Conservation (phyloP, 2,888 invertebrate species). For the Synergus umbraculus region DNA sequence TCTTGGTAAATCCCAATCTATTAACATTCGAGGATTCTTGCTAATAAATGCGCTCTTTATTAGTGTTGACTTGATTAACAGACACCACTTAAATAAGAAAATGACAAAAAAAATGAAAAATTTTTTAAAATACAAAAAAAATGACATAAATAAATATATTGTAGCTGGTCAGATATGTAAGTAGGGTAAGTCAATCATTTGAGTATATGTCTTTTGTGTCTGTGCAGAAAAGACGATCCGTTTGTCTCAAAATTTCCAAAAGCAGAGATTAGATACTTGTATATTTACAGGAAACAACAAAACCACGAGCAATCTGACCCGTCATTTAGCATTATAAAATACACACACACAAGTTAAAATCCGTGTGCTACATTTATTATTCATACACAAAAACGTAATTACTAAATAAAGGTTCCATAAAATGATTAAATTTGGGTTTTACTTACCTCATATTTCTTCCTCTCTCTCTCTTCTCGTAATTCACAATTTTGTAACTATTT, state of each 20-base stretch:
- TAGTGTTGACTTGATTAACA: conserved; percentile 72
- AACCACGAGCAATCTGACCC: conserved; percentile 54
- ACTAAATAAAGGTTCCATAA: conserved; percentile 68
- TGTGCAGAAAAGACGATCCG: conserved; percentile 42
- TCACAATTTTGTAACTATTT: background rate
- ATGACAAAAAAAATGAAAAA: conserved; percentile 63
- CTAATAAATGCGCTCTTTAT: conserved; percentile 72
- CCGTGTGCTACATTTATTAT: conserved; percentile 68
- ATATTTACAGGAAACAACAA: conserved; percentile 14
- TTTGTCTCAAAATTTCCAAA: conserved; percentile 47
- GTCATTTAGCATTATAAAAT: conserved; percentile 58
- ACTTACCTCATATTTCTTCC: conserved; percentile 1
- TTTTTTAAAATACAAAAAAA: conserved; percentile 59
- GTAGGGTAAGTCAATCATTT: conserved; percentile 36
- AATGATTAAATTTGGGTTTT: conserved; percentile 42
- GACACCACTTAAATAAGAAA: conserved; percentile 60
- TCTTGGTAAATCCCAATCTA: conserved; percentile 66
- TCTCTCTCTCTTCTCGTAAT: background rate
- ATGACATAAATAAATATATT: conserved; percentile 61
- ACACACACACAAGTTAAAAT: conserved; percentile 36
- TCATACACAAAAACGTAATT: conserved; percentile 66
- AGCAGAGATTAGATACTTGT: conserved; percentile 44
- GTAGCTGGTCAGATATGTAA: conserved; percentile 68
- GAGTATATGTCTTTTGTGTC: conserved; percentile 38
- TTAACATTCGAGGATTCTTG: conserved; percentile 69